A percentile compares a stretch with the other conserved stretches of the same genome.
These are phyloP conservation scores for Choristoneura rosaceana DNA, from an alignment of 2,888 invertebrate species.

Conservation along the genomic window DNA sequence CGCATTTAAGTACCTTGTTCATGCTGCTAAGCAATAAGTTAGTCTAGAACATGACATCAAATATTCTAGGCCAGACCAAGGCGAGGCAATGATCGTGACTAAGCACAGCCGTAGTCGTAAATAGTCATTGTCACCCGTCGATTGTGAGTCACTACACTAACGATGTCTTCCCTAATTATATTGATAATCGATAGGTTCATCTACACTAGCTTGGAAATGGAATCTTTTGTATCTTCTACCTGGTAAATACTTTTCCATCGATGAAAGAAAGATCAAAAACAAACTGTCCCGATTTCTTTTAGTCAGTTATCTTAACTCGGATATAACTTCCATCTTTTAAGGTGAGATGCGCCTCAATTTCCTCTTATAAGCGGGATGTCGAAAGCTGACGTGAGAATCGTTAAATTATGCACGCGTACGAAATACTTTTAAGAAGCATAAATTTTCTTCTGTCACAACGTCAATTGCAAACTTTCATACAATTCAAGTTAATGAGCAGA, in stretches of 20 bases:
- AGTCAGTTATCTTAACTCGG: too few relatives aligned
- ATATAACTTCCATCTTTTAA: too few relatives aligned
- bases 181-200: constrained; percentile 1
- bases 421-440: not conserved
- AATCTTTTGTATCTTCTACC: not conserved
- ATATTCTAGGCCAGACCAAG: constrained; percentile 25
- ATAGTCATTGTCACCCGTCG: constrained; percentile 22
- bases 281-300: too few relatives aligned
- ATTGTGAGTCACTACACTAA: constrained; percentile 20
- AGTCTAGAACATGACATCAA: constrained; percentile 10
- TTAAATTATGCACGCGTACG: not conserved
- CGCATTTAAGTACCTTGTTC: not conserved
- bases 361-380: not conserved
- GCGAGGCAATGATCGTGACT: constrained; percentile 26
- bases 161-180: constrained; percentile 5
- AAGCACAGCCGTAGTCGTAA: constrained; percentile 15
- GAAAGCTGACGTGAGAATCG: not conserved
- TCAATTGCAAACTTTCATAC: constrained; percentile 6
- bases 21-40: constrained; percentile 11
- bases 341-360: not conserved
- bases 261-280: too few relatives aligned
- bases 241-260: too few relatives aligned
- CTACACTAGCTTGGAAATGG: not conserved
- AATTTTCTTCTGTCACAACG: not conserved
- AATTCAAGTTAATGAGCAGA: constrained; percentile 22